Evolutionary conservation across 2,888 invertebrate species (phyloP).

Genomic region (Schrankia costaestrigalis): DNA sequence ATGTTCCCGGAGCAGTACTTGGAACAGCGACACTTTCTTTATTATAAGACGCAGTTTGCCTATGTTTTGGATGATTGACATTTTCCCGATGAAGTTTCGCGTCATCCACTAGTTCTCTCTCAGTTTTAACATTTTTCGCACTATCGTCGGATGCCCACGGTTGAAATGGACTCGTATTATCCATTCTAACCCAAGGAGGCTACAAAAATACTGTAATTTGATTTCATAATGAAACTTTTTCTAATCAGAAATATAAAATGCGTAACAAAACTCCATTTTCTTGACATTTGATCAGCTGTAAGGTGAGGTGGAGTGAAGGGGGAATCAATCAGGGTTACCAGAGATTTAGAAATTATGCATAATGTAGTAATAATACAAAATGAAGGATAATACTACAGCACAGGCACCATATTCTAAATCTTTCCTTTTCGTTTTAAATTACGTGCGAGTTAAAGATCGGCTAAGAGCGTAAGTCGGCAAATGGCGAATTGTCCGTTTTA

Average conservation of each 20-base stretch:
- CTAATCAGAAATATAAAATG: slow-evolving; percentile 65
- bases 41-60: slow-evolving; percentile 80
- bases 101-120: slow-evolving; percentile 76
- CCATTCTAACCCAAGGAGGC: slow-evolving; percentile 70
- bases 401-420: too few species aligned
- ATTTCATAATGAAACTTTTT: slow-evolving; percentile 69
- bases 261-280: slow-evolving; percentile 81
- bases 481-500: too few species aligned
- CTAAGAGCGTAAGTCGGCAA: too few species aligned
- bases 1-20: slow-evolving; percentile 65
- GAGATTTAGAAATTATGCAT: too few species aligned
- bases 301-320: slow-evolving; percentile 62
- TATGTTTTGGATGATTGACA: slow-evolving; percentile 81
- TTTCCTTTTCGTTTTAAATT: too few species aligned
- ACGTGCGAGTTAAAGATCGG: too few species aligned
- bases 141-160: slow-evolving; percentile 75
- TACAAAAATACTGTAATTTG: slow-evolving; percentile 49
- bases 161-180: slow-evolving; percentile 76
- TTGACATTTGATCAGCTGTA: slow-evolving; percentile 81
- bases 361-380: not conserved
- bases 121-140: slow-evolving; percentile 73
- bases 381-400: too few species aligned
- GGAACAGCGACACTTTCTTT: slow-evolving; percentile 72
- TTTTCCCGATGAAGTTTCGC: slow-evolving; percentile 80
- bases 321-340: slow-evolving; percentile 18